phyloP scores from a whole-genome alignment of 2,113 vertebrate species.

The Penelope pileata region DNA sequence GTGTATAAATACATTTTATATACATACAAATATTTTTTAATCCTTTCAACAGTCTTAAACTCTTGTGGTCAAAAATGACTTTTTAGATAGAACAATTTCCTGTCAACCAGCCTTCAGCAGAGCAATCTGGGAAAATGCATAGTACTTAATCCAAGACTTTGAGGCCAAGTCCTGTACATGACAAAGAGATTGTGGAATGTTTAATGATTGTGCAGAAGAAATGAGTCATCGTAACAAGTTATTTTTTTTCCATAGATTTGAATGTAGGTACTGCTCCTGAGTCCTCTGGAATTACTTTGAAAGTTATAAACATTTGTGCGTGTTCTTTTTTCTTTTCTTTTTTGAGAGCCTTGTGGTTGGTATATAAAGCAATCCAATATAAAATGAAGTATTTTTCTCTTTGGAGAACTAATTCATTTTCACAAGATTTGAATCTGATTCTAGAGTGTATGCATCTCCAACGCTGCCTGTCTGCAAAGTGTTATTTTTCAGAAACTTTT shows the following conservation, averaged over 20 bases:
- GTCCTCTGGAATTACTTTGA: not conserved
- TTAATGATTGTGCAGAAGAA: not conserved
- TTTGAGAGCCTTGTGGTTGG: not conserved
- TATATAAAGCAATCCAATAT: not conserved
- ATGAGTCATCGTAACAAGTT: not conserved
- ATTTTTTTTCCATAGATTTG: not conserved
- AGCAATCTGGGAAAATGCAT: not conserved
- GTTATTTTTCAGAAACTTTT: not conserved
- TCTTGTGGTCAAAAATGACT: not conserved
- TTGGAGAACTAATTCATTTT: not conserved
- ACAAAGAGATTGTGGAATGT: not conserved
- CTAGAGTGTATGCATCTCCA: not conserved
- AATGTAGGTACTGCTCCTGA: not conserved
- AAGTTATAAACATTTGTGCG: not conserved
- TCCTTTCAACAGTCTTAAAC: not conserved
- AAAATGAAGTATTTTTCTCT: not conserved
- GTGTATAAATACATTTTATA: too few relatives aligned
- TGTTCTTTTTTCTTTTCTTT: not conserved
- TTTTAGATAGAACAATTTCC: not conserved
- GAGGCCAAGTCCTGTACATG: not conserved
- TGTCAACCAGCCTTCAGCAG: not conserved
- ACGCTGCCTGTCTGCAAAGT: not conserved
- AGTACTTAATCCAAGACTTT: not conserved
- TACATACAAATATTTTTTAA: not conserved
- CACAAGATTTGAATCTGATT: not conserved